Percentiles rank a stretch among this genome's conserved stretches.
These are phyloP conservation scores for Dryoscopus gambensis DNA, from an alignment of 2,113 vertebrate genomes.

Conservation along the genomic window DNA sequence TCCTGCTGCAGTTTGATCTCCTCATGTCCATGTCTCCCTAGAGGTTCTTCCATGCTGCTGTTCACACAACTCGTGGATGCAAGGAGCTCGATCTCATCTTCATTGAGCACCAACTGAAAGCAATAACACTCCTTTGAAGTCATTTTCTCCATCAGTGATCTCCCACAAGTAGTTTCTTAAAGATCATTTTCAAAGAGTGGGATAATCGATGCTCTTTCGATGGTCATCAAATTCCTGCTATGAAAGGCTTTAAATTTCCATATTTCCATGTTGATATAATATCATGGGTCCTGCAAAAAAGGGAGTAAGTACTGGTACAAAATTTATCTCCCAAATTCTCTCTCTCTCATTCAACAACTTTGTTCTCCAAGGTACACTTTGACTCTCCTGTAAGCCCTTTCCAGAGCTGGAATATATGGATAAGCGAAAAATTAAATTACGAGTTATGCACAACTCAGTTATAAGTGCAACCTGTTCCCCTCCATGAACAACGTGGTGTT, in stretches of 20 bases:
- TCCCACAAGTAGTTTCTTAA: background rate
- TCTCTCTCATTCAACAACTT: background rate
- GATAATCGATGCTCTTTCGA: background rate
- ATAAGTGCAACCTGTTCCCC: background rate
- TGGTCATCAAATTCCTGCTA: background rate
- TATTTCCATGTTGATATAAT: background rate
- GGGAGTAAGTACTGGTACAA: background rate
- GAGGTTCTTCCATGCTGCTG: background rate
- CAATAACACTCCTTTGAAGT: background rate
- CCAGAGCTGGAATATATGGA: background rate
- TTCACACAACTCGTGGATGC: background rate
- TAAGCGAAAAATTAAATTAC: background rate
- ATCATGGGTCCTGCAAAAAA: background rate
- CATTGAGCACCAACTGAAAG: background rate
- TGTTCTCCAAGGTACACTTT: background rate
- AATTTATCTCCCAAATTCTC: background rate
- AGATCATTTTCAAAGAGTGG: background rate
- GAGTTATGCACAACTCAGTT: background rate
- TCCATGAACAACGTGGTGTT: fast-evolving
- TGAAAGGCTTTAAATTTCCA: background rate
- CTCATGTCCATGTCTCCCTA: background rate
- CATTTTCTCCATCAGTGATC: background rate
- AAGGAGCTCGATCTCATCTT: background rate
- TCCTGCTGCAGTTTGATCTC: background rate
- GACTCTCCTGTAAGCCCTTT: background rate